A percentile compares a stretch with the other conserved stretches of the same genome.
phyloP scores from a whole-genome alignment of 2,797 vertebrate species.

The Bovichtus diacanthus region DNA sequence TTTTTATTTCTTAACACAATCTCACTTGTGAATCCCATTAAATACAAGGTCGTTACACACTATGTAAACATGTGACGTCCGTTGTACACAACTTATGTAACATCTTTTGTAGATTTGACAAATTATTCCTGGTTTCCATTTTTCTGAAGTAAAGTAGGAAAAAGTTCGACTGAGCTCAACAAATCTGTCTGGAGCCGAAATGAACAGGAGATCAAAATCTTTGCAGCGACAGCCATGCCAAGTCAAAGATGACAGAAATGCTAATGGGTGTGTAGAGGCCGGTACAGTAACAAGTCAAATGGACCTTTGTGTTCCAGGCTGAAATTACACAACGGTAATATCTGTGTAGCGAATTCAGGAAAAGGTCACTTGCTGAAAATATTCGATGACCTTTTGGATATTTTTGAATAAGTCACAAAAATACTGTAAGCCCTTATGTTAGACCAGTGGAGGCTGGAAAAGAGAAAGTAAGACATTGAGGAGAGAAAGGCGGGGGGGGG shows the following conservation, averaged over 20 bases:
- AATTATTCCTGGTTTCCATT: slow-evolving; percentile 25
- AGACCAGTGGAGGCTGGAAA: slow-evolving; percentile 23
- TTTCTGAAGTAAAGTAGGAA: slow-evolving; percentile 18
- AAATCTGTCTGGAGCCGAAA: slow-evolving; percentile 57
- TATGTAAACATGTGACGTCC: neutral
- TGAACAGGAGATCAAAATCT: slow-evolving; percentile 49
- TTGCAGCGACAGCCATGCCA: slow-evolving; percentile 22
- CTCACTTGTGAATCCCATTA: neutral
- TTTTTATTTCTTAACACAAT: neutral
- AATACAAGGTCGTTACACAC: neutral
- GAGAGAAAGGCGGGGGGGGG: slow-evolving; percentile 11
- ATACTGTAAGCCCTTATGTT: slow-evolving; percentile 48
- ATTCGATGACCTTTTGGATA: slow-evolving; percentile 76
- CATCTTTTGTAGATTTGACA: neutral
- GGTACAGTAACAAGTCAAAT: slow-evolving; percentile 60
- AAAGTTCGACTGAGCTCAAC: slow-evolving; percentile 13
- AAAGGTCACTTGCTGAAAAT: slow-evolving; percentile 82
- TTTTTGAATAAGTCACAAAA: slow-evolving; percentile 59
- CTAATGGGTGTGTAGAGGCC: slow-evolving; percentile 44
- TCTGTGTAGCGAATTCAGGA: slow-evolving; percentile 42
- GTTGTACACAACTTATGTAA: too few species aligned
- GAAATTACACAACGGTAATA: slow-evolving; percentile 55
- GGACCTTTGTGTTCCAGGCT: slow-evolving; percentile 67
- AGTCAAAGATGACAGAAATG: slow-evolving; percentile 63
- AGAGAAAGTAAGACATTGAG: slow-evolving; percentile 4